Base-by-base conservation (phyloP, 2,888 invertebrate species). In the Coenonympha arcania region DNA sequence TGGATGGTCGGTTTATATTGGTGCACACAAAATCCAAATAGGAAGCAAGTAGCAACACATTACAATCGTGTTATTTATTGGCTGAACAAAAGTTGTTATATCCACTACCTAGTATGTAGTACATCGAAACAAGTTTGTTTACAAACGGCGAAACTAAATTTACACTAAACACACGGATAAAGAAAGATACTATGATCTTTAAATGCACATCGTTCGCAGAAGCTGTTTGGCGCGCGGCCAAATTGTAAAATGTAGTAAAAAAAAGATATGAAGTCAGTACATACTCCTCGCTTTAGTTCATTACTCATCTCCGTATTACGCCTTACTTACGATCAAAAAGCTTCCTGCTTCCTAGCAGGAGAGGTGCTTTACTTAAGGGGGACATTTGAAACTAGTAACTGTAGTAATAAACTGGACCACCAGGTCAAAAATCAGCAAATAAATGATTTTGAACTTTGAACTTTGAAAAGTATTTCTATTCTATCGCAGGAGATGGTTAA, bases 181-280 rank as follows among this genome's bases (percentile, higher is more conserved):
- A n/a, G n/a, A n/a, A n/a, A n/a, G n/a, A n/a, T n/a, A n/a, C n/a
- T n/a, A 53, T 41, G 16, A 26, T 31, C 49, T 43, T 41, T 18
- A 33, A 48, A 40, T 40, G 33, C 22, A 22, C 26, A 36, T 37
- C 34, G 19, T 55, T 48, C 52, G 44, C 48, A 53, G 55, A 55
- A 55, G 20, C 46, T 48, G 48, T 40, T 40, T 52, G 55, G 55
- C 55, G n/a, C 1, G 4, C 16, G 20, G 43, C 55, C 55, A 55
- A 41, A 19, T 30, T 20, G 36, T 40, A 45, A 34, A 48, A 53
- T 57, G 55, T 53, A 47, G 33, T 46, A 39, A 43, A 52, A 57
- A 55, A 50, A 54, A 51, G 52, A 54, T 53, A 57, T 54, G 30
- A 50, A 59, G 41, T 41, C 49, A 48, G 37, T 41, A n/a, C n/a